Evolutionary conservation across 2,113 vertebrate genomes (phyloP).

Genomic region (Melierax canorus): DNA sequence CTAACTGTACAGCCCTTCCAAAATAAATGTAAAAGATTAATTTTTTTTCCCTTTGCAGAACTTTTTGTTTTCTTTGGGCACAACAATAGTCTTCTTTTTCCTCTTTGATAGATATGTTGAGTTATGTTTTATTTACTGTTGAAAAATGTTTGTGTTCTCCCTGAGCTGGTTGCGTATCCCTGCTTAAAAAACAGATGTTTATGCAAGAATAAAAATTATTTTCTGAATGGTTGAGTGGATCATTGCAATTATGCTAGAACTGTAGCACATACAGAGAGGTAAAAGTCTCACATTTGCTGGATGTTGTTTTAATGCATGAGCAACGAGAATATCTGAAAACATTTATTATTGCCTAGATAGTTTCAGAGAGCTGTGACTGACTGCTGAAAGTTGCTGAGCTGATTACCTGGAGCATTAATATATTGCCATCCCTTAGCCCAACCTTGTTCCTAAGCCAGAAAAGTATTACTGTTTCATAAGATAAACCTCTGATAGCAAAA

Average conservation of each 20-base stretch:
- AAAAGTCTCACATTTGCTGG: background rate
- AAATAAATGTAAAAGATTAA: background rate
- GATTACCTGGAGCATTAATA: background rate
- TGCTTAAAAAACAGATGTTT: background rate
- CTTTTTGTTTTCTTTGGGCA: background rate
- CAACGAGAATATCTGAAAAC: background rate
- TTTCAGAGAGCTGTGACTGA: background rate
- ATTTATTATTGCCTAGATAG: background rate
- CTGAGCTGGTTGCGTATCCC: background rate
- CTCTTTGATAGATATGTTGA: background rate
- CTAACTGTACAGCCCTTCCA: background rate
- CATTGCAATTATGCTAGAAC: background rate
- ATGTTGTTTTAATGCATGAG: background rate
- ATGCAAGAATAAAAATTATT: background rate
- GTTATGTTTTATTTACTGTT: background rate
- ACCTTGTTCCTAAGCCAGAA: background rate
- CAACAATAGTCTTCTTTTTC: background rate
- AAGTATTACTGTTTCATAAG: background rate
- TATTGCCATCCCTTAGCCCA: background rate
- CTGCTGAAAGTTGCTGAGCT: background rate
- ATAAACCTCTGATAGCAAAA: background rate
- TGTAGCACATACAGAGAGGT: background rate
- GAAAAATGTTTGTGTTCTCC: background rate
- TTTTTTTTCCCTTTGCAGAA: background rate
- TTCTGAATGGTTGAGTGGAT: background rate